phyloP scores from a whole-genome alignment of 2,113 vertebrate genomes.

The Pleuronectes platessa region DNA sequence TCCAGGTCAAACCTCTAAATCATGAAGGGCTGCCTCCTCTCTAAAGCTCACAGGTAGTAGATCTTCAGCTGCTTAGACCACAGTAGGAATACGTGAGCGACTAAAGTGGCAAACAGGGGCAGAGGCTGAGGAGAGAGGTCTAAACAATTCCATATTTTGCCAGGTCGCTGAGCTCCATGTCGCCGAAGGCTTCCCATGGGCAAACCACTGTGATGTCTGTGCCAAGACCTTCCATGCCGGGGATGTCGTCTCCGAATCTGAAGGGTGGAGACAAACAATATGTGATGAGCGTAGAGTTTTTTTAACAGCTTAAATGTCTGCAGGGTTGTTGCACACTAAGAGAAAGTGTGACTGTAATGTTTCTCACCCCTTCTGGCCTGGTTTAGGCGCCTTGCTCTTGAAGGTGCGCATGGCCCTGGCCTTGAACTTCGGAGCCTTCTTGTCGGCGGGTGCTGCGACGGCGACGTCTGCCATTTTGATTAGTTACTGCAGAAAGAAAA shows the following conservation, averaged over 20 bases:
- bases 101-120: neutral
- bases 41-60: neutral
- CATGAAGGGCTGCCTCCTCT: constrained; percentile 34
- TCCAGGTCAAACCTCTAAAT: constrained; percentile 34
- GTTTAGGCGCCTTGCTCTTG: constrained; percentile 93
- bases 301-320: neutral
- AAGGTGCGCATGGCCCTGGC: constrained; percentile 75
- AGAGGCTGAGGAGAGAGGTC: neutral
- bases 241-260: constrained; percentile 95
- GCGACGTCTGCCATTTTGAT: constrained; percentile 51
- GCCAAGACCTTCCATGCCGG: constrained; percentile 95
- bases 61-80: constrained; percentile 1
- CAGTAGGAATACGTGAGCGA: neutral
- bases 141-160: constrained; percentile 93
- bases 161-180: constrained; percentile 95
- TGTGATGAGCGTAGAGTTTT: neutral
- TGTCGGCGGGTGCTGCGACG: constrained; percentile 59
- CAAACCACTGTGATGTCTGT: constrained; percentile 96
- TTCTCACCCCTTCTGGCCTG: constrained; percentile 89
- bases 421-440: constrained; percentile 79
- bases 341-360: neutral
- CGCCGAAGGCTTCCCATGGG: constrained; percentile 95
- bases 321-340: neutral
- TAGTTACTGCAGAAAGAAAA: constrained; percentile 24
- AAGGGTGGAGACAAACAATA: neutral